Conservation (phyloP, 2,888 invertebrate species). For the Electrophaes corylata region DNA sequence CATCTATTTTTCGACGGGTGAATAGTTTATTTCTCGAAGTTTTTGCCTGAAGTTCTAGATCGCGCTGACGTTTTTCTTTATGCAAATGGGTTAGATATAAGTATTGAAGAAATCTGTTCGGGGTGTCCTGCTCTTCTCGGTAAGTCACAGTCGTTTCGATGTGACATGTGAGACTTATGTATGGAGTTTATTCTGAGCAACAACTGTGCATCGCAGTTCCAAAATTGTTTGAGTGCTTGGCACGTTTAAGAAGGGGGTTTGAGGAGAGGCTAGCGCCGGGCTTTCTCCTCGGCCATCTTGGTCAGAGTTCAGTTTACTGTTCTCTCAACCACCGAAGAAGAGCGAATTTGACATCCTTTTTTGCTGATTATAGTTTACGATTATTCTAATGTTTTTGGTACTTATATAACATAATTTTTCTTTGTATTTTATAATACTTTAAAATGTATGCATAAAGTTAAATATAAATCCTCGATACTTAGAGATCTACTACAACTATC, state of each 20-base stretch:
- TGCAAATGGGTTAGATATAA: constrained; percentile 15
- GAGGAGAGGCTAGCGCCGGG: constrained; percentile 61
- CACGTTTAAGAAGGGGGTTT: constrained; percentile 47
- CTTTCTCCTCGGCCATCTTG: constrained; percentile 51
- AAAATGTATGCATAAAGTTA: too few relatives aligned
- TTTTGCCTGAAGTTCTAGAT: constrained; percentile 34
- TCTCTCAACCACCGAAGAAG: constrained; percentile 72
- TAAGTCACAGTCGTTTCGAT: constrained; percentile 49
- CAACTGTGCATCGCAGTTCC: constrained; percentile 50
- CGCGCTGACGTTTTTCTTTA: constrained; percentile 49
- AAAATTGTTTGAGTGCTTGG: constrained; percentile 46
- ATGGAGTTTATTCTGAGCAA: constrained; percentile 46
- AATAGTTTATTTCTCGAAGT: background rate
- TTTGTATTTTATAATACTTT: too few relatives aligned
- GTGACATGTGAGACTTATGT: constrained; percentile 44
- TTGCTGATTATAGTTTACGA: constrained; percentile 20
- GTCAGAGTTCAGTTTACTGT: constrained; percentile 73
- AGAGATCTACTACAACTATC: too few relatives aligned
- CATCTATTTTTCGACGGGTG: background rate
- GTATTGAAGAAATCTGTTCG: background rate
- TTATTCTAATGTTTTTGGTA: too few relatives aligned
- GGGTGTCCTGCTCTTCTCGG: constrained; percentile 75
- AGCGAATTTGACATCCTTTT: constrained; percentile 66
- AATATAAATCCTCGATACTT: too few relatives aligned
- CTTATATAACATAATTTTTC: too few relatives aligned